Evolutionary conservation across 1,140 invertebrate genomes (phyloP).

Genomic region (Drosophila setifemur): DNA sequence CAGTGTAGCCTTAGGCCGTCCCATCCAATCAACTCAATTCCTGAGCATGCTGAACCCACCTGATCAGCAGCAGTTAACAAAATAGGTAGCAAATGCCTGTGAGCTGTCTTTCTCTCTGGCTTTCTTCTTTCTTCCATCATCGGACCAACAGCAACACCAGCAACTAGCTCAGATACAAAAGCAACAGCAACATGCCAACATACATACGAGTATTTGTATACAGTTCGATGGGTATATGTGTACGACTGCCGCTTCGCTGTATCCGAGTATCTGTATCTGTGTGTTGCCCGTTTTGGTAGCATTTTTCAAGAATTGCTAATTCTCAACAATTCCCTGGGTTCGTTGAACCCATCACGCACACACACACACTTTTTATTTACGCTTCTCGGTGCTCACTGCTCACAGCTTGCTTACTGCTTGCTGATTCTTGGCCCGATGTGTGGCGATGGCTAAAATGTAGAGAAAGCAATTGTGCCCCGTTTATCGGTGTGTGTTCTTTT

Average conservation of each 20-base stretch:
- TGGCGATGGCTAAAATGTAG: constrained; percentile 63
- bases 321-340: constrained; percentile 78
- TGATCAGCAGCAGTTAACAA: constrained; percentile 44
- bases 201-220: constrained; percentile 30
- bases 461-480: constrained; percentile 78
- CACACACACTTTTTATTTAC: constrained; percentile 63
- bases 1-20: constrained; percentile 20
- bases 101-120: constrained; percentile 54
- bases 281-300: constrained; percentile 78
- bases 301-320: constrained; percentile 81
- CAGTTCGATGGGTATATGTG: constrained; percentile 13
- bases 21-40: too few species aligned
- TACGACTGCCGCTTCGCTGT: too few species aligned
- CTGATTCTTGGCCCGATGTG: constrained; percentile 50
- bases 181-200: constrained; percentile 6
- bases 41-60: constrained; percentile 25
- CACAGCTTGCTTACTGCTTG: constrained; percentile 50
- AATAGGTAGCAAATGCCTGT: constrained; percentile 56
- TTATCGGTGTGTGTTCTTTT: constrained; percentile 45
- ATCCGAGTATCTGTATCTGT: constrained; percentile 29
- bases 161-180: too few species aligned
- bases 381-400: constrained; percentile 42
- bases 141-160: not conserved
- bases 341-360: constrained; percentile 77
- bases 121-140: constrained; percentile 60